phyloP scores from a whole-genome alignment of 1,140 invertebrate genomes.

The Myzus persicae region DNA sequence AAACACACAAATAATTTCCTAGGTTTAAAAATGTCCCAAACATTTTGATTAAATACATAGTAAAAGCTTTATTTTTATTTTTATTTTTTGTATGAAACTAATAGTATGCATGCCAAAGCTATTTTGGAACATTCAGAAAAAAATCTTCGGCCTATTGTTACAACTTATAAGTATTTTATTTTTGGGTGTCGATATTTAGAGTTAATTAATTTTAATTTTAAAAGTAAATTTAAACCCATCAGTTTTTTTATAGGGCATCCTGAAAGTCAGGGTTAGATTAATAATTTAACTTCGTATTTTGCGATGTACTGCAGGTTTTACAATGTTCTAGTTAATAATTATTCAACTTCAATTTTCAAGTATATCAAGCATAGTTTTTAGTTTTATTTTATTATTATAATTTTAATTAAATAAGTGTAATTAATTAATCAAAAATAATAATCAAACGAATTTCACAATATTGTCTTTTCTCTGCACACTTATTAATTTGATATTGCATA shows the following conservation, averaged over 20 bases:
- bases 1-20: too few relatives aligned
- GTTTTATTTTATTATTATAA: neutral
- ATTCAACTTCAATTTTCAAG: neutral
- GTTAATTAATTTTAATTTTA: neutral
- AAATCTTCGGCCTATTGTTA: too few relatives aligned
- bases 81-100: too few relatives aligned
- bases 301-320: too few relatives aligned
- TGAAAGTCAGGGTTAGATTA: neutral
- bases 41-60: too few relatives aligned
- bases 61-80: too few relatives aligned
- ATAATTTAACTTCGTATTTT: too few relatives aligned
- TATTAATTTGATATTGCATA: neutral
- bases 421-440: neutral
- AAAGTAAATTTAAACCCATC: neutral
- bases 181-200: neutral
- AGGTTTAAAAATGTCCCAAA: too few relatives aligned
- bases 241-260: too few relatives aligned
- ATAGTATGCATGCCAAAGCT: too few relatives aligned
- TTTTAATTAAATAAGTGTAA: neutral
- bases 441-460: neutral
- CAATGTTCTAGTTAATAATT: neutral
- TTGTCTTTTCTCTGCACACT: neutral
- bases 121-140: too few relatives aligned
- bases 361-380: neutral
- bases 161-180: too few relatives aligned